A percentile compares a stretch with the other conserved stretches of the same genome.
Evolutionary conservation across 2,113 vertebrate species (phyloP).

Genomic region (Ceuthmochares aereus): DNA sequence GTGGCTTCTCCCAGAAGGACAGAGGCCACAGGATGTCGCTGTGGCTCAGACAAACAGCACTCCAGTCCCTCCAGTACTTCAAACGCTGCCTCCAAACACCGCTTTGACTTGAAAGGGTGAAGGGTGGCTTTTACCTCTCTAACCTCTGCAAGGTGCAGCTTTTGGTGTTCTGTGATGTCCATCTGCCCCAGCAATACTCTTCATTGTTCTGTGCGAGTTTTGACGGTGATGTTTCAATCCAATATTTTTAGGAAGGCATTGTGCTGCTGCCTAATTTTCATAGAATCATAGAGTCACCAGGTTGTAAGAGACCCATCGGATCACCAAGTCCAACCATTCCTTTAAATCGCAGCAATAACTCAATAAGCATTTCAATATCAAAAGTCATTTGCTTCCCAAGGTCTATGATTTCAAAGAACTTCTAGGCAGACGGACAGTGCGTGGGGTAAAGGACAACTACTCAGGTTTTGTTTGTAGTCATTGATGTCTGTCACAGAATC

Average conservation of each 20-base stretch:
- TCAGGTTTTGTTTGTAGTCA: not conserved
- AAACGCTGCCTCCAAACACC: no score
- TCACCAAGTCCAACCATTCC: no score
- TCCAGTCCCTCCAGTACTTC: no score
- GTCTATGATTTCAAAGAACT: not conserved
- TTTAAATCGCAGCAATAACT: not conserved
- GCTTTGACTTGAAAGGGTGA: no score
- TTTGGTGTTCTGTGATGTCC: fast-evolving
- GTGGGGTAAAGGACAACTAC: not conserved
- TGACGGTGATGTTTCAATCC: not conserved
- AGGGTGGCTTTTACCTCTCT: no score
- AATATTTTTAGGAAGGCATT: not conserved
- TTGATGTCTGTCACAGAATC: not conserved
- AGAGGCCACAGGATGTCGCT: no score
- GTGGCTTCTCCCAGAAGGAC: no score
- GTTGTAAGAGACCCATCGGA: no score
- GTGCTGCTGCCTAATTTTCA: not conserved
- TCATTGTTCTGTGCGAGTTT: not conserved
- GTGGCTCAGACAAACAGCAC: no score
- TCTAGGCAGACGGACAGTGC: not conserved
- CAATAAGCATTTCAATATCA: not conserved
- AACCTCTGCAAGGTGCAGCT: fast-evolving
- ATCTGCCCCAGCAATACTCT: not conserved
- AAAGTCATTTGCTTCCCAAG: not conserved
- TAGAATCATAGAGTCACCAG: no score